Base-by-base conservation (phyloP, 2,888 invertebrate species). In the Malachius bipustulatus region DNA sequence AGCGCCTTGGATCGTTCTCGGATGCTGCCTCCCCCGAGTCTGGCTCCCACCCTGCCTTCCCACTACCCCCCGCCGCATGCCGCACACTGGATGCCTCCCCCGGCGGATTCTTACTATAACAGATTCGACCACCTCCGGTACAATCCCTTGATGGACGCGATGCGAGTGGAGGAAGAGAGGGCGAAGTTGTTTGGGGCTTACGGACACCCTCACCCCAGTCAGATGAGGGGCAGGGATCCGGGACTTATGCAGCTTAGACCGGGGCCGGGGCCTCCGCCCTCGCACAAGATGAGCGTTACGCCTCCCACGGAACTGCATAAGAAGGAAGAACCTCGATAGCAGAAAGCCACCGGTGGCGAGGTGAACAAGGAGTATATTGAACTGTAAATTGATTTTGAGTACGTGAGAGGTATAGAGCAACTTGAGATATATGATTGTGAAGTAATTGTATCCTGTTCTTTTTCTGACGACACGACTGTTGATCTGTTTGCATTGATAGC, bases 61-160 rank as follows among this genome's bases (percentile, higher is more conserved):
- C 62, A 65, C 46, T 19, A 19, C n/a, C 24, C 64, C 62, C 54
- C 59, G 12, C 54, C 59, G 12, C 56, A 61, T 3, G 53, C 62
- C 2, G 51, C 59, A 13, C 58, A 61, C 34, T 65, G 64, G 37
- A n/a, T n/a, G n/a, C 62, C 63, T 4, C 56, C 65, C 3, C 61
- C 62, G 0, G 43, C 59, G 2, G 63, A 63, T 14, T 69, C 71
- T 8, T 19, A 19, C 24, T 19, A 19, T 16, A 82, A 80, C 59
- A 60, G 72, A 19, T 71, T 71, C 52, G 80, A 80, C 55, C 77
- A 80, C 26, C 69, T 83, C 44, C 73, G 82, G 36, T 83, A 82
- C 59, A 82, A 82, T 57, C 82, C 84, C 12, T 65, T 85, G 16
- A 75, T 85, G 66, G 82, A 83, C 49, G 82, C 78, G 9, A 81